These are phyloP conservation scores for Glossosoma conforme DNA, from an alignment of 1,140 invertebrate species.

Conservation along the genomic window DNA sequence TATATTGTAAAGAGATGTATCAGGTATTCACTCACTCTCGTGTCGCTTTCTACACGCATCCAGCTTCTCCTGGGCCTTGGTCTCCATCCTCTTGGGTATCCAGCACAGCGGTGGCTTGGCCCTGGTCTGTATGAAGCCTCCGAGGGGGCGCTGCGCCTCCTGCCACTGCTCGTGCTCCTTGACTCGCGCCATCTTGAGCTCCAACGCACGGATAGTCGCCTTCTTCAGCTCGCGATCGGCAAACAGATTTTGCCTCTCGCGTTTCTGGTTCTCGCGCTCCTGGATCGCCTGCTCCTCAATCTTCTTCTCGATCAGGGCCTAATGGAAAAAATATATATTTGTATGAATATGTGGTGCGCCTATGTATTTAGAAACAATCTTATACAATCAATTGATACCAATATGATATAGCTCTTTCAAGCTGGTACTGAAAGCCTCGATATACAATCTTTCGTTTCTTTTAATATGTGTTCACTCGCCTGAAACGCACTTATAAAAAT, in stretches of 20 bases:
- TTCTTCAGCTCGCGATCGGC: slow-evolving; percentile 80
- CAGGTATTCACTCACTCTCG: slow-evolving; percentile 47
- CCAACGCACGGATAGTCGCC: slow-evolving; percentile 81
- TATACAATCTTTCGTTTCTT: too few species aligned
- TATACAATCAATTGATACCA: slow-evolving; percentile 16
- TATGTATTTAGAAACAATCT: slow-evolving; percentile 3
- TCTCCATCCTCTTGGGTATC: slow-evolving; percentile 67
- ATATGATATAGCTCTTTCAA: too few species aligned
- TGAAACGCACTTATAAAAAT: too few species aligned
- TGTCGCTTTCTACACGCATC: slow-evolving; percentile 46
- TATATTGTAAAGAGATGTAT: slow-evolving; percentile 5
- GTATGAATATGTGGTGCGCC: slow-evolving; percentile 27
- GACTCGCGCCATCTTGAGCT: slow-evolving; percentile 84
- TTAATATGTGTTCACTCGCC: too few species aligned
- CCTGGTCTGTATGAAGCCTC: slow-evolving; percentile 84
- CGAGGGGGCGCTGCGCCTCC: slow-evolving; percentile 66
- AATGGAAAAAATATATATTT: too few species aligned
- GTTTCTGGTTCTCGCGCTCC: slow-evolving; percentile 80
- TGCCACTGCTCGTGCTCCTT: slow-evolving; percentile 88
- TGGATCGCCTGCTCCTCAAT: slow-evolving; percentile 85
- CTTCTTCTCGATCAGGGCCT: slow-evolving; percentile 87
- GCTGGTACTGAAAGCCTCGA: too few species aligned
- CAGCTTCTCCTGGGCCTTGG: slow-evolving; percentile 48
- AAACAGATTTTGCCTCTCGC: slow-evolving; percentile 82
- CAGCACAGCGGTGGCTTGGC: slow-evolving; percentile 84